Evolutionary conservation across 1,140 invertebrate species (phyloP), one percentile per base, ranked within the genome.

Genomic region (Drosophila busckii): DNA sequence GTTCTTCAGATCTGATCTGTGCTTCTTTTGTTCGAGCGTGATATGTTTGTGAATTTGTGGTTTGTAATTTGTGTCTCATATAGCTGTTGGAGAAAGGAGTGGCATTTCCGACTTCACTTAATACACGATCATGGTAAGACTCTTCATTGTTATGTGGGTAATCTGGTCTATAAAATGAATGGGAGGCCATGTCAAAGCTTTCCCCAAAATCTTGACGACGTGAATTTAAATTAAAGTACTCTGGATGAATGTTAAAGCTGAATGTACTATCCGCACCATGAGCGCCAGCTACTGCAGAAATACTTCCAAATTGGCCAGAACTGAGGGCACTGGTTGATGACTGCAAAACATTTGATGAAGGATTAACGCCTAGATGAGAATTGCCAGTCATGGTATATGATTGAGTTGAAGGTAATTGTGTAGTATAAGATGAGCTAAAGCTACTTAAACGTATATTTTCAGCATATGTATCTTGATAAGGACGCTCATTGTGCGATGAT

Each of bases 191-290:
- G 1, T 70, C 82, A 12, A 85, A 85, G 9, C 44, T 35, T 2
- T 42, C 48, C 0, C 15, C 48, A 2, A 15, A 23, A 22, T 13
- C 54, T 12, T 50, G 54, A 0, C 59, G 69, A 4, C 56, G 44
- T 2, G 55, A 42, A 44, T 82, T 48, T 0, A 69, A 61, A 19
- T 56, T 63, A 7, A 65, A 53, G 50, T 26, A 25, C 40, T 32
- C 4, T 2, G 84, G 84, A 8, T 84, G 55, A 45, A 86, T 86
- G 28, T 86, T 86, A 6, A 86, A 86, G 42, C 84, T 86, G 13
- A 86, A 86, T 2, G 60, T 86, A 40, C 82, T 86, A 19, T 86
- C 84, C 0, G 63, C 71, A 0, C 84, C 84, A 62, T 80, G 85
- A 10, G 84, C 63, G 35, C 63, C 83, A n/a, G 84, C 76, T 28